These are phyloP conservation scores for Ailurus styani DNA, from an alignment of 2,113 vertebrate genomes.

Conservation along the genomic window DNA sequence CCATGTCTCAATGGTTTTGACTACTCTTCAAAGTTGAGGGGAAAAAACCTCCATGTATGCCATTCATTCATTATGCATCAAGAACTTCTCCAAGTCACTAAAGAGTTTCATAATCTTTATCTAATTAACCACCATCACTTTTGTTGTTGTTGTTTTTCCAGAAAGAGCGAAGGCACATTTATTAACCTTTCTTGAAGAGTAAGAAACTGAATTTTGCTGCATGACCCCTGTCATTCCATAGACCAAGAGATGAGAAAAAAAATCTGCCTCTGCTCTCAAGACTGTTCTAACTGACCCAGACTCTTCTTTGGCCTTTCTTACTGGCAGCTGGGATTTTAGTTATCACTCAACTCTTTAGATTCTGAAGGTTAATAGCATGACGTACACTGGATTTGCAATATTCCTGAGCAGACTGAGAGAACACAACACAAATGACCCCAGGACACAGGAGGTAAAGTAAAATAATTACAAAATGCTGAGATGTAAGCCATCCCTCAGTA, in stretches of 20 bases:
- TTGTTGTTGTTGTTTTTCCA: not conserved
- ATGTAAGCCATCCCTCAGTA: conserved; percentile 51
- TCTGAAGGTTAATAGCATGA: not conserved
- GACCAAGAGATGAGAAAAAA: not conserved
- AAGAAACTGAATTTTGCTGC: not conserved
- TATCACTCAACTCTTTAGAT: not conserved
- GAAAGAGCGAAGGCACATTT: not conserved
- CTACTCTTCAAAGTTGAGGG: not conserved
- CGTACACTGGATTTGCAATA: not conserved
- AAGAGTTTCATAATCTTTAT: not conserved
- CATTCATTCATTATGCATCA: not conserved
- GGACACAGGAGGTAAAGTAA: conserved; percentile 37
- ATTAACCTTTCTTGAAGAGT: not conserved
- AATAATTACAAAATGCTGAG: conserved; percentile 58
- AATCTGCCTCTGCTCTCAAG: not conserved
- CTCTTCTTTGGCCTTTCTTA: not conserved
- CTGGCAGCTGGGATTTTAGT: not conserved
- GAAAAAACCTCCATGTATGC: not conserved
- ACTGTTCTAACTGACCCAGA: not conserved
- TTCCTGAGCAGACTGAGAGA: not conserved
- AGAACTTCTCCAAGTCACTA: not conserved
- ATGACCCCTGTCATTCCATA: not conserved
- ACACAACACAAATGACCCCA: not conserved
- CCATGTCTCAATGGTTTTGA: not conserved
- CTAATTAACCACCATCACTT: not conserved